A percentile compares a stretch with the other conserved stretches of the same genome.
Conservation (phyloP, 2,113 vertebrate genomes). For the Dasyornis broadbenti region DNA sequence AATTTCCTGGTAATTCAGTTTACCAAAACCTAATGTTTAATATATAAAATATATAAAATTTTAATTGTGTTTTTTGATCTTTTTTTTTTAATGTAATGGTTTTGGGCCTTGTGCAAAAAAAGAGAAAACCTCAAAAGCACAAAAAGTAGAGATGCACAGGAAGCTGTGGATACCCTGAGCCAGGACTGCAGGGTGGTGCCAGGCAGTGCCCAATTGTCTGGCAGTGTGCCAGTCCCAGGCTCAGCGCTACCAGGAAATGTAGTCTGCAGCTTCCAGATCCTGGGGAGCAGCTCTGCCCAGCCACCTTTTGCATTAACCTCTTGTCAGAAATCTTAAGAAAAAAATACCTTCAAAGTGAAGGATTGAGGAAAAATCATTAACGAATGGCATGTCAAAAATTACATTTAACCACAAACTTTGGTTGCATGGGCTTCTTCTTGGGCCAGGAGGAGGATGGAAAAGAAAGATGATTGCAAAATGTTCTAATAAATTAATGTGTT, state of each 20-base stretch:
- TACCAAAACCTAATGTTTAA: background rate
- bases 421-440: background rate
- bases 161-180: background rate
- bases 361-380: background rate
- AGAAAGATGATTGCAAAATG: background rate
- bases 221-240: fast-evolving
- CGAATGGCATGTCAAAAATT: background rate
- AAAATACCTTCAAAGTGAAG: background rate
- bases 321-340: background rate
- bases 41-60: background rate
- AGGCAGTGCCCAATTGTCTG: background rate
- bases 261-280: background rate
- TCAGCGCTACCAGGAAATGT: fast-evolving
- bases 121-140: background rate
- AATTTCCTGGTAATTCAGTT: background rate
- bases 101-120: background rate
- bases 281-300: background rate
- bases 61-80: background rate
- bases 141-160: background rate
- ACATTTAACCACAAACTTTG: background rate
- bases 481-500: background rate
- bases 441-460: background rate
- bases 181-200: background rate
- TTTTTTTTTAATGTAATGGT: background rate
- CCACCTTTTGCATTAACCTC: background rate